Base-by-base conservation (phyloP, 2,888 invertebrate species). In the Apomyelois bistriatella region DNA sequence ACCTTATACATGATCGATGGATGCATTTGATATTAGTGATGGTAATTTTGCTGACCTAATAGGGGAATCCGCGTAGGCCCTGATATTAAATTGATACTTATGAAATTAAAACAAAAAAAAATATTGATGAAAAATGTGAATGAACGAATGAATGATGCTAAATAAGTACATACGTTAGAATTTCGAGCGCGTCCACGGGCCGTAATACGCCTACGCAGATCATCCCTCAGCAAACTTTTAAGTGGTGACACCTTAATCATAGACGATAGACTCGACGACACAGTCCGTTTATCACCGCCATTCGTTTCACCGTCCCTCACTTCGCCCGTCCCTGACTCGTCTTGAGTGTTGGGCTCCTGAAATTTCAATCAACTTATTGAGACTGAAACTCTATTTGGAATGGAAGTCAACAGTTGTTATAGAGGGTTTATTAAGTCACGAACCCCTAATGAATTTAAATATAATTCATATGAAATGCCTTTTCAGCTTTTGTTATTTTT, bases 161-260 rank as follows among this genome's bases (percentile, higher is more conserved):
- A 42, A 55, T 12, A 52, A 52, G 64, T 59, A 82, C 87, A 66
- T 79, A 89, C 89, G 68, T 87, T 83, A 55, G 81, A 78, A 61
- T 78, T 84, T 54, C 93, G 87, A 62, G 91, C 92, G 67, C 92
- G 92, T 50, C 93, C 94, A 68, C 94, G 90, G 40, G 94, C 94
- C 57, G 94, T 94, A 68, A 96, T 94, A 77, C 96, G 94, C 58
- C 96, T 91, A 76, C 96, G 95, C 66, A 96, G 88, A 83, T 97
- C 96, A 77, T 97, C 96, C 49, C 96, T 92, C 59, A 97, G 89
- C 60, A 97, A 85, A 65, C 96, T 96, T 82, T 97, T 97, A 62
- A 97, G 87, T 58, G 97, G 96, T 52, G 96, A 97, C 62, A 94
- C 93, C 90, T 96, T 96, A 73, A 96, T 96, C 67, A 96, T 82